phyloP scores from a whole-genome alignment of 2,888 invertebrate species.

The Tanytarsus gracilentus region DNA sequence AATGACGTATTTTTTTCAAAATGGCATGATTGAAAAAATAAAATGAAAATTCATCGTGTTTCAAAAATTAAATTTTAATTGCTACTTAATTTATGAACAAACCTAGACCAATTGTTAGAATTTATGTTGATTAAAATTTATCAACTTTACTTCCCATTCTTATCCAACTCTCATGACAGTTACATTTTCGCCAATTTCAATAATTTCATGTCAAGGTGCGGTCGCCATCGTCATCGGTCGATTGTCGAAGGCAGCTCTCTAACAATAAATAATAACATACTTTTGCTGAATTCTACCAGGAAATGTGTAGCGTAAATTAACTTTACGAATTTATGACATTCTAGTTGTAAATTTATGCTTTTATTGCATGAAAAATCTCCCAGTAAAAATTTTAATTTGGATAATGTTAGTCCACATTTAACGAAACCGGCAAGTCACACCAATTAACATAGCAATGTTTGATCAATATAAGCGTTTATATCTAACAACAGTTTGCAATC shows the following conservation, averaged over 20 bases:
- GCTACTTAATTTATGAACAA: too few relatives aligned
- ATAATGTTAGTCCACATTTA: background rate
- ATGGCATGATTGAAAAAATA: too few relatives aligned
- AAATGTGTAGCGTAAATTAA: slow-evolving; percentile 4
- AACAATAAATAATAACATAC: slow-evolving; percentile 17
- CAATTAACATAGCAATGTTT: background rate
- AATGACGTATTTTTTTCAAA: too few relatives aligned
- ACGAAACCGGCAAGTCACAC: too few relatives aligned
- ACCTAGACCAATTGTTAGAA: background rate
- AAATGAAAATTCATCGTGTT: too few relatives aligned
- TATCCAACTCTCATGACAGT: slow-evolving; percentile 2
- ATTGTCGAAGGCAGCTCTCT: background rate
- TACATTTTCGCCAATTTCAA: slow-evolving; percentile 22
- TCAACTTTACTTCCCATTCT: background rate
- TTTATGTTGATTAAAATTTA: slow-evolving; percentile 3
- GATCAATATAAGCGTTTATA: background rate
- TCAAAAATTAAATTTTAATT: too few relatives aligned
- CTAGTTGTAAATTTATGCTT: too few relatives aligned
- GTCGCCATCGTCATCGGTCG: too few relatives aligned
- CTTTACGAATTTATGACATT: too few relatives aligned
- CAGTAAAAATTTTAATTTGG: background rate
- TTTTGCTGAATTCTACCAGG: slow-evolving; percentile 21
- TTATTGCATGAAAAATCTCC: background rate
- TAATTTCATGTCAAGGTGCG: slow-evolving; percentile 13
- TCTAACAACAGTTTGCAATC: too few relatives aligned